Evolutionary conservation across 2,888 invertebrate species (phyloP), one percentile per base, ranked within the genome.

Genomic region (Antitype chi): DNA sequence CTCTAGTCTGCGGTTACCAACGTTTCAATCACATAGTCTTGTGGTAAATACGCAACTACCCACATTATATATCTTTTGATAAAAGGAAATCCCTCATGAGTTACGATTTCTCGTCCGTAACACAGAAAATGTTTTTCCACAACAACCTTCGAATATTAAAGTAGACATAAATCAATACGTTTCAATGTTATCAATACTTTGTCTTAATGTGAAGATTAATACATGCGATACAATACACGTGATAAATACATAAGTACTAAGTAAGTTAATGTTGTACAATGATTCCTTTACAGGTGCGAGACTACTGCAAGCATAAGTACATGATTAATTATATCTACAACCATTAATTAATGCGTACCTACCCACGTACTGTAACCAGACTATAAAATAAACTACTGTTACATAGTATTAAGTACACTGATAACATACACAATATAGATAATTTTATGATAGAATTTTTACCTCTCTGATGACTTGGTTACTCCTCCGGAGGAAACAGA

Each of bases 401-500:
- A 81, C 62, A 81, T 78, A 81, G n/a, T 57, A 78, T 76, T 76
- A 74, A 38, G 32, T 79, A 76, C 69, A 84, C 59, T 43, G 47
- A 67, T 78, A 76, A 85, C 63, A 80, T 83, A 87, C 82, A 89
- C 81, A 74, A 74, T 59, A 78, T 72, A 53, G 52, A 74, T 79
- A 76, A 25, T 62, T 74, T 64, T 38, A 64, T 67, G 49, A 63
- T 79, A 75, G 59, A 82, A 8, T 59, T 82, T 92, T 96, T 96
- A 97, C 97, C 97, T 97, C 94, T 97, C 97, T 91, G 97, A 97
- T 82, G 97, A 97, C 94, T 97, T 97, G 94, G 97, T 97, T 93
- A 97, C 97, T 95, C 97, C 97, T 97, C 97, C 97, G 94, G 97
- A 96, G 93, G 97, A 97, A 95, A 97, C 96, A 95, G 97, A 97